A percentile compares a stretch with the other conserved stretches of the same genome.
These are phyloP conservation scores for Oegoconia quadripuncta DNA, from an alignment of 2,888 invertebrate species.

Conservation along the genomic window DNA sequence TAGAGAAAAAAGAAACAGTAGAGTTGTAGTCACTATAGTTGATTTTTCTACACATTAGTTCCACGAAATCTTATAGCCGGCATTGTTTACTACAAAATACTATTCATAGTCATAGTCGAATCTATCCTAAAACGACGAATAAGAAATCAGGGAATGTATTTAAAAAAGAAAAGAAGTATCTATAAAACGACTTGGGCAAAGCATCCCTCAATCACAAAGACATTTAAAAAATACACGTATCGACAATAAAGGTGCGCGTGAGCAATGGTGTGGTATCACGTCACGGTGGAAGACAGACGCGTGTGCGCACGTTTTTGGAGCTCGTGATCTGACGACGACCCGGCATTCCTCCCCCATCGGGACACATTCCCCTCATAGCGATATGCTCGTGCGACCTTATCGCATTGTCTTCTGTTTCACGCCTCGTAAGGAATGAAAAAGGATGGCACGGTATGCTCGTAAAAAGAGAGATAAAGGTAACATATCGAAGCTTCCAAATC, in stretches of 20 bases:
- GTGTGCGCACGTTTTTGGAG: conserved; percentile 56
- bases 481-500: too few species aligned
- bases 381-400: conserved; percentile 56
- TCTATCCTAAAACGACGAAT: too few species aligned
- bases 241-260: conserved; percentile 25
- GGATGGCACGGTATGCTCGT: not conserved
- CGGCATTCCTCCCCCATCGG: conserved; percentile 34
- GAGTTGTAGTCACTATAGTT: too few species aligned
- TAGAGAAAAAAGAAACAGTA: too few species aligned
- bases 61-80: too few species aligned
- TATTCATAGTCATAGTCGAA: too few species aligned
- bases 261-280: conserved; percentile 14
- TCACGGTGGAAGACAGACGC: conserved; percentile 41
- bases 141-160: too few species aligned
- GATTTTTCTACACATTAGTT: too few species aligned
- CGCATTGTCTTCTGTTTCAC: conserved; percentile 56
- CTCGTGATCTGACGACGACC: conserved; percentile 39
- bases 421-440: conserved; percentile 24
- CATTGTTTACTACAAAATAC: too few species aligned
- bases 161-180: too few species aligned
- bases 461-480: not conserved
- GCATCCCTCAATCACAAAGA: conserved; percentile 8
- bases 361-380: conserved; percentile 63
- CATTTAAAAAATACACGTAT: conserved; percentile 19
- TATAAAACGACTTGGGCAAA: too few species aligned